Conservation (phyloP, 1,140 invertebrate species). For the Eumaeus atala region DNA sequence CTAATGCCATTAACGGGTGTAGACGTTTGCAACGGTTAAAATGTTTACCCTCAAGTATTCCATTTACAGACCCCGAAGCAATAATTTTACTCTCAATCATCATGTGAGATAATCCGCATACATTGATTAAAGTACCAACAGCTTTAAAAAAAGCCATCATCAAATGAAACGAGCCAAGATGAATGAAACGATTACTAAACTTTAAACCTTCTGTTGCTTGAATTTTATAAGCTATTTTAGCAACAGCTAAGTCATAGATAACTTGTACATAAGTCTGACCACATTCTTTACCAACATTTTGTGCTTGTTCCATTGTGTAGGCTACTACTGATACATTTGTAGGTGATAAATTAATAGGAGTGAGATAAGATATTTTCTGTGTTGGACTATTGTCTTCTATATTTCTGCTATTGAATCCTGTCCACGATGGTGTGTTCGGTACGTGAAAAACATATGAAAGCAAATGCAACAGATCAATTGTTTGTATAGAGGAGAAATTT, state of each 20-base stretch:
- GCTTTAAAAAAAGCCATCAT: constrained; percentile 67
- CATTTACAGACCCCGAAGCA: constrained; percentile 56
- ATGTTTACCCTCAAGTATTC: constrained; percentile 56
- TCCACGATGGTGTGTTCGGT: constrained; percentile 26
- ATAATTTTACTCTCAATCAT: constrained; percentile 52
- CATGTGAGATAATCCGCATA: constrained; percentile 52
- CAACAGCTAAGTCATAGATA: constrained; percentile 48
- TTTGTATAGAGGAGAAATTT: constrained; percentile 10
- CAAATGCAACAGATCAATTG: constrained; percentile 8
- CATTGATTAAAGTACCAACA: constrained; percentile 56
- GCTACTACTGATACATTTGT: constrained; percentile 38
- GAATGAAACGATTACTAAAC: constrained; percentile 62
- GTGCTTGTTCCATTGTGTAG: constrained; percentile 40
- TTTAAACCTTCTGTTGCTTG: constrained; percentile 36
- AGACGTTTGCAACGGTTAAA: constrained; percentile 37
- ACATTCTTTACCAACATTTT: constrained; percentile 21
- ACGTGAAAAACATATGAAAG: constrained; percentile 11
- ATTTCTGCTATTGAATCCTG: constrained; percentile 31
- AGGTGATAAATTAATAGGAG: constrained; percentile 45
- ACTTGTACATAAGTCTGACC: constrained; percentile 30
- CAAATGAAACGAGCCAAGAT: constrained; percentile 64
- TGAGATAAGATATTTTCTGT: constrained; percentile 42
- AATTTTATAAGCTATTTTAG: constrained; percentile 48
- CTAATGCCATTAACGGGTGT: constrained; percentile 10
- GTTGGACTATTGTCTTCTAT: constrained; percentile 23